Base-by-base conservation (phyloP, 2,888 invertebrate genomes). In the Boloria selene region DNA sequence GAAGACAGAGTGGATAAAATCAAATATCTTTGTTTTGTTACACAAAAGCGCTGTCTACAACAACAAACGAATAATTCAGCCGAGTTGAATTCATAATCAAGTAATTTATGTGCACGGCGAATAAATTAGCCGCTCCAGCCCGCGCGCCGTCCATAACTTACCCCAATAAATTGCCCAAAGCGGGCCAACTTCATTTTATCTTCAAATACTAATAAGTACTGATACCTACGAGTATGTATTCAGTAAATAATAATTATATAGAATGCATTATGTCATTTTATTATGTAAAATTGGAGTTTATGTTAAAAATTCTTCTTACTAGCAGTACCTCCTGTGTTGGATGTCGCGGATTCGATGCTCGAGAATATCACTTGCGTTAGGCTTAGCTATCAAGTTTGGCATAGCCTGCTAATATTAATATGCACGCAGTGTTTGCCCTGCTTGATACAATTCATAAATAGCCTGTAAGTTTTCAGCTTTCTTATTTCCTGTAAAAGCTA, bases 41-140 rank as follows among this genome's bases (percentile, higher is more conserved):
- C 82, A 86, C 84, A 87, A 88, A 87, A 88, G 87, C 86, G 83
- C 80, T 83, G 86, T 84, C 86, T 84, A 85, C 84, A 87, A 88
- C 88, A 90, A 88, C 88, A 89, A 85, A 88, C 87, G 90, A 88
- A 90, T 89, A 90, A 86, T 86, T 86, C 87, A 86, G 87, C 88
- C 86, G 83, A 90, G 88, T 88, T 87, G 90, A 90, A 92, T 91
- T 92, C 92, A 92, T 92, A 92, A 92, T 92, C 90, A 90, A 91
- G 90, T 92, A 91, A 92, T 92, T 92, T 91, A 92, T 92, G 92
- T 92, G 92, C 90, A 91, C 90, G 91, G 90, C 88, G 92, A 90
- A 92, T 92, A 92, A 92, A 91, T 92, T 92, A 90, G 90, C 87
- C 86, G 86, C 87, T 81, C 85, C 83, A 86, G 87, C 85, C 89